These are phyloP conservation scores for Vicugna pacos DNA, from an alignment of 2,113 vertebrate species.

Conservation along the genomic window DNA sequence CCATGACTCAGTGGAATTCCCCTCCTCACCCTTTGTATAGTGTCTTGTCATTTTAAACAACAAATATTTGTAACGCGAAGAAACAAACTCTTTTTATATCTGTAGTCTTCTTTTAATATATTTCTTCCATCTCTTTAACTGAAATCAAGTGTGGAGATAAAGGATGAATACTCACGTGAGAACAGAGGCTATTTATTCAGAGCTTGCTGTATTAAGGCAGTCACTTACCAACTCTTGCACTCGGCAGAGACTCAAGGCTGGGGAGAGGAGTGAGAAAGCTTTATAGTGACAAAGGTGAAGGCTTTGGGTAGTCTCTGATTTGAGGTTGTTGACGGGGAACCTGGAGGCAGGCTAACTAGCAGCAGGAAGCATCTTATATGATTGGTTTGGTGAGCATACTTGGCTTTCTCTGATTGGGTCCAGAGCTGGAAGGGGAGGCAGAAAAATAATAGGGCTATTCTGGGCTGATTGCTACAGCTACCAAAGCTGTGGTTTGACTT, in stretches of 20 bases:
- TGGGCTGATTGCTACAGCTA: not conserved
- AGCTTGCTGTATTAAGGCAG: not conserved
- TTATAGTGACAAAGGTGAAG: not conserved
- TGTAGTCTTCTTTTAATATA: not conserved
- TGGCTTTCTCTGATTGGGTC: not conserved
- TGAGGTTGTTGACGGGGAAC: not conserved
- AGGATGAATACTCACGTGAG: not conserved
- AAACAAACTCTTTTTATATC: not conserved
- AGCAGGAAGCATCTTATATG: not conserved
- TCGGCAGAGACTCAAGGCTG: not conserved
- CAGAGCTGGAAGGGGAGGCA: not conserved
- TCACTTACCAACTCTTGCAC: not conserved
- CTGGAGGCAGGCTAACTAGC: not conserved
- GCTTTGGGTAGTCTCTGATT: not conserved
- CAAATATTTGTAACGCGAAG: not conserved
- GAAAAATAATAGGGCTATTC: not conserved
- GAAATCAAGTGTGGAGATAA: conserved; percentile 40
- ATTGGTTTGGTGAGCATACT: not conserved
- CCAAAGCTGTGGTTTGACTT: not conserved
- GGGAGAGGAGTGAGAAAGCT: not conserved
- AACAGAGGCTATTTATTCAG: conserved; percentile 7
- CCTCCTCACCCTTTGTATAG: not conserved
- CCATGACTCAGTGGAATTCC: not conserved
- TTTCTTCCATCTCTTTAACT: conserved; percentile 24
- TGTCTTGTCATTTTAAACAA: conserved; percentile 1